Evolutionary conservation across 1,140 invertebrate species (phyloP).

Genomic region (Muscidifurax raptorellus): DNA sequence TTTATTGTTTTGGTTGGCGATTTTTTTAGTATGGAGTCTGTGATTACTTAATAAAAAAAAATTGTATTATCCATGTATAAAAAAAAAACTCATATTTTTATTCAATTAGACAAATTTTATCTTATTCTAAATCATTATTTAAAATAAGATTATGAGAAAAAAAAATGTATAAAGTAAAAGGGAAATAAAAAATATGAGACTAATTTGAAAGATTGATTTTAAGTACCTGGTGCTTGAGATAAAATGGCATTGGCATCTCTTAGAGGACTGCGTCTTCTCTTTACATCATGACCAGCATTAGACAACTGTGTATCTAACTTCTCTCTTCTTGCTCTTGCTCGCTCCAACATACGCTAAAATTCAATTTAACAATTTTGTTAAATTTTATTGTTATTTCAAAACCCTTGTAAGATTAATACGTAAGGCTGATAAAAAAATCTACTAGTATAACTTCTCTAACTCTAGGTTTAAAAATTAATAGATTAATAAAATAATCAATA

Average conservation of each 20-base stretch:
- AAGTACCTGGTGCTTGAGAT: conserved; percentile 66
- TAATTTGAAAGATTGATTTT: neutral
- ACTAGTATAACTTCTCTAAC: no score
- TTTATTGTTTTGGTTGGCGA: conserved; percentile 55
- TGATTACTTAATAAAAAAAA: conserved; percentile 52
- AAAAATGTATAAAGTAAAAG: neutral
- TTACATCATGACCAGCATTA: conserved; percentile 71
- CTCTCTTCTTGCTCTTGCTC: conserved; percentile 76
- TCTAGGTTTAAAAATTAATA: neutral
- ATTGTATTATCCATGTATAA: neutral
- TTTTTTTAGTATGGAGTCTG: conserved; percentile 56
- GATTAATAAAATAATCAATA: conserved; percentile 7
- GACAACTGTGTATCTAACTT: conserved; percentile 73
- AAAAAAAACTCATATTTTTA: conserved; percentile 6
- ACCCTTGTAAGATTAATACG: neutral
- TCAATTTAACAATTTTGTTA: conserved; percentile 14
- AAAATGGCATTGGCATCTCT: conserved; percentile 72
- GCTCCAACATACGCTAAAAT: conserved; percentile 76
- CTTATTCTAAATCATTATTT: neutral
- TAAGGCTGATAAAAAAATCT: no score
- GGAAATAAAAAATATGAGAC: neutral
- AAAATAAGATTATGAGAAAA: neutral
- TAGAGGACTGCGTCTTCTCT: conserved; percentile 68
- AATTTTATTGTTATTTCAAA: conserved; percentile 11
- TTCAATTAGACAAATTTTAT: conserved; percentile 5